Percentiles rank a stretch among this genome's conserved stretches.
Evolutionary conservation across 2,888 invertebrate species (phyloP).

Genomic region (Aphodius sticticus): DNA sequence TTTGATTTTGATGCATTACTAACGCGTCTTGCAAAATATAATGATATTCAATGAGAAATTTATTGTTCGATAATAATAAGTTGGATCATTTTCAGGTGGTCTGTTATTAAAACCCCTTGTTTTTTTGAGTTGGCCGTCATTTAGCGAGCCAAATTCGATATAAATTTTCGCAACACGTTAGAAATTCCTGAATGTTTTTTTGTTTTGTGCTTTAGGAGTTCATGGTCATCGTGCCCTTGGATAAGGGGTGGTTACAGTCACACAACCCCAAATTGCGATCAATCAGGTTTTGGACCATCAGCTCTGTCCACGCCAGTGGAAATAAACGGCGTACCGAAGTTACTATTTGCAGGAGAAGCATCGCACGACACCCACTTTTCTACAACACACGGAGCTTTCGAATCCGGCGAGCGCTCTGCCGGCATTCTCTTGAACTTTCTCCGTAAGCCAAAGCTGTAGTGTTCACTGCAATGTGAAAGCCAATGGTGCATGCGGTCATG

Average conservation of each 20-base stretch:
- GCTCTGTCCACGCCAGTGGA: slow-evolving; percentile 60
- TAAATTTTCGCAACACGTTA: no score
- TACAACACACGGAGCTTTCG: slow-evolving; percentile 73
- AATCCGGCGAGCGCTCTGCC: slow-evolving; percentile 66
- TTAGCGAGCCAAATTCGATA: no score
- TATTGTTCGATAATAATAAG: no score
- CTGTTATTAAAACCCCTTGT: no score
- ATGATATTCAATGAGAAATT: no score
- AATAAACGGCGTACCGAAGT: slow-evolving; percentile 57
- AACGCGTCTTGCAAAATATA: no score
- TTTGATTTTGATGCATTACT: no score
- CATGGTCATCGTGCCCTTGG: slow-evolving; percentile 66
- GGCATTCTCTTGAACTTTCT: slow-evolving; percentile 53
- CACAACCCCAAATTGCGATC: slow-evolving; percentile 64
- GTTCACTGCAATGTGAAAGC: not conserved
- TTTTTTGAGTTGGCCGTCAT: no score
- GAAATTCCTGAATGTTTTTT: not conserved
- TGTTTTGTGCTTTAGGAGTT: slow-evolving; percentile 58
- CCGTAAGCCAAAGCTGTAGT: slow-evolving; percentile 27
- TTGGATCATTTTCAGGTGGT: no score
- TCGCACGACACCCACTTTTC: slow-evolving; percentile 67
- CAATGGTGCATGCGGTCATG: not conserved
- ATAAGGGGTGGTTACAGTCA: slow-evolving; percentile 68
- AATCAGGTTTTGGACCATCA: slow-evolving; percentile 54
- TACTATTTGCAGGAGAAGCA: slow-evolving; percentile 73